Evolutionary conservation across 2,888 invertebrate genomes (phyloP).

Genomic region (Tipula lateralis): DNA sequence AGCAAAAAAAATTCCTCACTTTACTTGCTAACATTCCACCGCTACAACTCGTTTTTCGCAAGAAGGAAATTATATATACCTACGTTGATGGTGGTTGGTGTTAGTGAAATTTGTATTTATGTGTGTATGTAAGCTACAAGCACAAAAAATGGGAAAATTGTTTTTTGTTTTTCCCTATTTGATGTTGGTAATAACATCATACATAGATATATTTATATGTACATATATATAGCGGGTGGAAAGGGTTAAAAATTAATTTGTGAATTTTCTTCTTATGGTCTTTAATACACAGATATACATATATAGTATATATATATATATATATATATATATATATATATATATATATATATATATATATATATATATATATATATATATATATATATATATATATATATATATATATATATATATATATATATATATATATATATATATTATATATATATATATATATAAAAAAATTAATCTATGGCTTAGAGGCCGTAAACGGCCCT

Average conservation of each 20-base stretch:
- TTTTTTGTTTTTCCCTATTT: neutral
- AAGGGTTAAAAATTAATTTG: neutral
- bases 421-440: too few relatives aligned
- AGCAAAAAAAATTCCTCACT: neutral
- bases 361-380: too few relatives aligned
- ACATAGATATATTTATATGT: neutral
- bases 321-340: too few relatives aligned
- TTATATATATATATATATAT: too few relatives aligned
- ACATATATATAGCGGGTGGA: neutral
- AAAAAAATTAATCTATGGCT: too few relatives aligned
- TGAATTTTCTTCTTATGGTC: neutral
- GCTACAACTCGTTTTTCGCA: neutral
- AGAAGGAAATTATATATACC: neutral
- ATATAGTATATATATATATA: too few relatives aligned
- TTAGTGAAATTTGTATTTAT: neutral
- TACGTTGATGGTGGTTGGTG: neutral
- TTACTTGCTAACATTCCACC: neutral
- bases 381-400: too few relatives aligned
- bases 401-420: too few relatives aligned
- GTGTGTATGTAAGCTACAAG: neutral
- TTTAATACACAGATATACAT: too few relatives aligned
- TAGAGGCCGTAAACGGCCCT: too few relatives aligned
- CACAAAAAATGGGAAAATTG: neutral
- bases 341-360: too few relatives aligned
- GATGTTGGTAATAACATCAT: neutral